Conservation (phyloP, 2,888 invertebrate species). For the Xestia sexstrigata region DNA sequence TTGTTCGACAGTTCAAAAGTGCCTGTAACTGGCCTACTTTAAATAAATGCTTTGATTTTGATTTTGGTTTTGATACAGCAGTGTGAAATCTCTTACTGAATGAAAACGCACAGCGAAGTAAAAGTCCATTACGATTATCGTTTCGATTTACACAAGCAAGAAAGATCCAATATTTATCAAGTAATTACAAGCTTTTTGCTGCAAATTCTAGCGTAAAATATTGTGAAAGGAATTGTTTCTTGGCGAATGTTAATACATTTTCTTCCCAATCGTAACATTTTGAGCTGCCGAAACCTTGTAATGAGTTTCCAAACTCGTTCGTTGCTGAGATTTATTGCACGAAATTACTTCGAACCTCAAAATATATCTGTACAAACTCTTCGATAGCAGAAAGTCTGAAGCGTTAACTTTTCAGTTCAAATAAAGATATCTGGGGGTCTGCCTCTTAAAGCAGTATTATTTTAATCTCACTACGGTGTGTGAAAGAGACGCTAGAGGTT, state of each 20-base stretch:
- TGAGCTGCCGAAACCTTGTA: constrained; percentile 66
- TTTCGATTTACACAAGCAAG: not conserved
- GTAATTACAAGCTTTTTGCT: constrained; percentile 19
- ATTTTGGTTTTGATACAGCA: too few species aligned
- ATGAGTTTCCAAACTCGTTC: constrained; percentile 72
- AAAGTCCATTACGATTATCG: not conserved
- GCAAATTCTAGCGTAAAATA: constrained; percentile 37
- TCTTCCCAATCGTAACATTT: constrained; percentile 66
- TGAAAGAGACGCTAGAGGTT: not conserved
- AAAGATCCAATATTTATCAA: constrained; percentile 12
- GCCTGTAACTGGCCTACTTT: too few species aligned
- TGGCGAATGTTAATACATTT: constrained; percentile 65
- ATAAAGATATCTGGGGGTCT: constrained; percentile 28
- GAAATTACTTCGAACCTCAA: constrained; percentile 64
- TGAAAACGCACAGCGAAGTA: not conserved
- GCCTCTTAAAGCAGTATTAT: not conserved
- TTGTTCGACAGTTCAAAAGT: too few species aligned
- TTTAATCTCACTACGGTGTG: not conserved
- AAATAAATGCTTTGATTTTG: too few species aligned
- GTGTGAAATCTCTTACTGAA: not conserved
- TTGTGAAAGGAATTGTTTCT: constrained; percentile 60
- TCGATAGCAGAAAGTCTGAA: constrained; percentile 50
- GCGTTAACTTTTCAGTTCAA: constrained; percentile 52
- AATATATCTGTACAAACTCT: constrained; percentile 62
- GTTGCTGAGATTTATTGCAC: constrained; percentile 60